These are phyloP conservation scores for Eumeta japonica DNA, from an alignment of 1,140 invertebrate genomes.

Conservation along the genomic window DNA sequence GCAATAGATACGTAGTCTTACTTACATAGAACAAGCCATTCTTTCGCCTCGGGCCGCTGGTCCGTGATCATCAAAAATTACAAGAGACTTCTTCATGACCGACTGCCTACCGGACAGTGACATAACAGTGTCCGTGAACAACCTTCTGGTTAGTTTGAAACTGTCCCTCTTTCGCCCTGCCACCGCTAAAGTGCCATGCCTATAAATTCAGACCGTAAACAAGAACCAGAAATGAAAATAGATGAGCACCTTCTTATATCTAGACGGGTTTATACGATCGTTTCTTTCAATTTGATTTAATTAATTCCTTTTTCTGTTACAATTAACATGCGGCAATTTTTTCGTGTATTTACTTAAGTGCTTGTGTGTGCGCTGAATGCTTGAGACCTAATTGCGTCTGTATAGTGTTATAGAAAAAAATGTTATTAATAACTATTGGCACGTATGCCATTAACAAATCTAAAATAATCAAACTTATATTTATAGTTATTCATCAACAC, in stretches of 20 bases:
- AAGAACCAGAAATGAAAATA: too few species aligned
- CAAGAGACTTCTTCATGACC: slow-evolving; percentile 80
- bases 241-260: too few species aligned
- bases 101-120: slow-evolving; percentile 74
- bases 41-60: slow-evolving; percentile 83
- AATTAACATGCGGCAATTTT: background rate
- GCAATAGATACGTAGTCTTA: slow-evolving; percentile 15
- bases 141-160: slow-evolving; percentile 64
- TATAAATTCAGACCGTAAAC: too few species aligned
- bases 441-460: background rate
- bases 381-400: background rate
- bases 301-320: background rate
- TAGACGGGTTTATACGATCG: too few species aligned
- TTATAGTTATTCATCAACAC: background rate
- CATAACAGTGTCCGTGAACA: slow-evolving; percentile 77
- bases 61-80: slow-evolving; percentile 85
- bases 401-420: too few species aligned
- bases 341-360: background rate
- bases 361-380: background rate
- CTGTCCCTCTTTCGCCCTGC: slow-evolving; percentile 69
- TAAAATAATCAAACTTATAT: background rate
- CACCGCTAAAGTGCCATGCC: slow-evolving; percentile 71
- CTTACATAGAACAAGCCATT: slow-evolving; percentile 83
- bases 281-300: too few species aligned
- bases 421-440: too few species aligned